Percentiles rank a stretch among this genome's conserved stretches.
These are phyloP conservation scores for Carcinoscorpius rotundicauda DNA, from an alignment of 1,140 invertebrate genomes.

Conservation along the genomic window DNA sequence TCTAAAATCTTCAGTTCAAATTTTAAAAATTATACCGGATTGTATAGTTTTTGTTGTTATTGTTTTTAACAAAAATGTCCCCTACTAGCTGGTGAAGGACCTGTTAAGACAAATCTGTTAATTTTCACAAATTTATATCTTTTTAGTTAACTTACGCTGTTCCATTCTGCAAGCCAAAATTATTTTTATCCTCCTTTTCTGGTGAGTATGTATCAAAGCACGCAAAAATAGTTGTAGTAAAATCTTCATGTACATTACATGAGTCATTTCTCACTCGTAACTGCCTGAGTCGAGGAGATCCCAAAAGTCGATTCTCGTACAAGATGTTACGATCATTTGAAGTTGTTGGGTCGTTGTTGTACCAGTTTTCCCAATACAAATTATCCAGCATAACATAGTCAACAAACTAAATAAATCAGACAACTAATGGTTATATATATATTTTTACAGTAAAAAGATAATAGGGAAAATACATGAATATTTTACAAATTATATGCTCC, in stretches of 20 bases:
- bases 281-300: conserved; percentile 49
- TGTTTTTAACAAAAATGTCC: too few species aligned
- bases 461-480: conserved; percentile 7
- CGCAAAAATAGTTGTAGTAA: conserved; percentile 41
- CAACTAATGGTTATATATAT: neutral
- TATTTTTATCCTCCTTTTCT: conserved; percentile 33
- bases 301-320: conserved; percentile 52
- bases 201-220: conserved; percentile 45
- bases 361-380: conserved; percentile 50
- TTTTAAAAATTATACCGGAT: too few species aligned
- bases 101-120: too few species aligned
- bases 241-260: conserved; percentile 47
- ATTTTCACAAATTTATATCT: too few species aligned
- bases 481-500: neutral
- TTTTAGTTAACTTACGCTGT: conserved; percentile 29
- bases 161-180: conserved; percentile 35
- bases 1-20: too few species aligned
- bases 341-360: conserved; percentile 32
- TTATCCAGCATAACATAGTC: conserved; percentile 41
- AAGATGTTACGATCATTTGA: conserved; percentile 40
- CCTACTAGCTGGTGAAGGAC: too few species aligned
- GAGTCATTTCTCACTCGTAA: conserved; percentile 45
- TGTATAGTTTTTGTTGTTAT: too few species aligned
- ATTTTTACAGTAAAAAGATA: conserved; percentile 5
- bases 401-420: conserved; percentile 36